phyloP scores from a whole-genome alignment of 2,888 invertebrate genomes.

The Idaea aversata region DNA sequence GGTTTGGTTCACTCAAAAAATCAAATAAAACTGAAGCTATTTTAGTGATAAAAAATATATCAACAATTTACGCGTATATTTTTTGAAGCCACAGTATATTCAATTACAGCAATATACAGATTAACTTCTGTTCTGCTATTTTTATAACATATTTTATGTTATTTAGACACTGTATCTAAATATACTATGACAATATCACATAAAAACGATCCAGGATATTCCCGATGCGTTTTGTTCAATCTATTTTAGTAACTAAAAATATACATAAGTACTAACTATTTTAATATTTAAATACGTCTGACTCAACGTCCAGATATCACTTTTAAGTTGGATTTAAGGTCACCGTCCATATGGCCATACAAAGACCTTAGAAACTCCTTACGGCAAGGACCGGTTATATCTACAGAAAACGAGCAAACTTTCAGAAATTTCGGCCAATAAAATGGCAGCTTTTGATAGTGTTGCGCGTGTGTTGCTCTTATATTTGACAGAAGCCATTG shows the following conservation, averaged over 20 bases:
- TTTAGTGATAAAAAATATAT: constrained; percentile 9
- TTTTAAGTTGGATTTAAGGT: neutral
- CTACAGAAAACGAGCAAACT: no score
- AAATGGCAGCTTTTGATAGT: no score
- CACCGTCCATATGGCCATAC: neutral
- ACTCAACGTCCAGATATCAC: constrained; percentile 13
- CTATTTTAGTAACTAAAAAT: constrained; percentile 2
- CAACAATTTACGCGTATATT: constrained; percentile 12
- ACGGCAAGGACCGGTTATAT: no score
- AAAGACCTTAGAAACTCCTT: no score
- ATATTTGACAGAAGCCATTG: no score
- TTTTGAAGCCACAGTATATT: constrained; percentile 18
- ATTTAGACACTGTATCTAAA: constrained; percentile 6
- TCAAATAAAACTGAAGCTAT: no score
- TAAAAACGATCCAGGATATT: constrained; percentile 15
- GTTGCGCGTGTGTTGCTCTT: no score
- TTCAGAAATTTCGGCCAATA: no score
- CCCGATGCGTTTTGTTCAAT: constrained; percentile 1
- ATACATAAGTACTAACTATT: neutral
- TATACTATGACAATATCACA: constrained; percentile 26
- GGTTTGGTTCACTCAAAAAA: no score
- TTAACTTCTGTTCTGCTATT: neutral
- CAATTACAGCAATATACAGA: constrained; percentile 5
- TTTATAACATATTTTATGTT: no score
- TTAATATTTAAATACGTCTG: constrained; percentile 12